phyloP scores from a whole-genome alignment of 2,113 vertebrate species.

The Epinephelus fuscoguttatus region DNA sequence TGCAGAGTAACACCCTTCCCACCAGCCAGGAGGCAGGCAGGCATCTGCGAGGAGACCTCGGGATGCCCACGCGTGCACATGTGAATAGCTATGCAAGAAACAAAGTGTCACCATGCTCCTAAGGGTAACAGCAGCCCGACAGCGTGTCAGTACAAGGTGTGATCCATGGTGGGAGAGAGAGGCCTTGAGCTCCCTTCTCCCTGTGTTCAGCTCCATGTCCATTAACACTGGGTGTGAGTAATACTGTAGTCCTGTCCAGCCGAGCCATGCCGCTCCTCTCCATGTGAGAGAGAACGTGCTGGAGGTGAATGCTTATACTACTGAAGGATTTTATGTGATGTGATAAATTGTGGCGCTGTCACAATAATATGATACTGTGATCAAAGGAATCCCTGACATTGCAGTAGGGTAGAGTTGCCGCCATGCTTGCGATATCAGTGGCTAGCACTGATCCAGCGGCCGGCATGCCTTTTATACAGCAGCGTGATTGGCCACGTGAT shows the following conservation, averaged over 20 bases:
- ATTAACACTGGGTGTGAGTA: constrained; percentile 51
- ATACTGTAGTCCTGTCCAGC: constrained; percentile 64
- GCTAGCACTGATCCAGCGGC: constrained; percentile 56
- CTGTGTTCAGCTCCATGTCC: constrained; percentile 55
- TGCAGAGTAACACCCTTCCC: constrained; percentile 56
- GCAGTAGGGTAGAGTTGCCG: constrained; percentile 67
- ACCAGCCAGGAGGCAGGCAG: constrained; percentile 35
- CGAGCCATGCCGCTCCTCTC: constrained; percentile 35
- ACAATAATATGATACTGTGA: constrained; percentile 81
- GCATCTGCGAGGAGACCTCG: constrained; percentile 62
- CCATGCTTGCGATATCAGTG: constrained; percentile 68
- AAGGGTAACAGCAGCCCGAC: constrained; percentile 62
- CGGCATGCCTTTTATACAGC: constrained; percentile 45
- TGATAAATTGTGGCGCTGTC: constrained; percentile 78
- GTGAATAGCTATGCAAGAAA: constrained; percentile 80
- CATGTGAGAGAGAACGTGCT: constrained; percentile 46
- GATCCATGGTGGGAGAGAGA: constrained; percentile 69
- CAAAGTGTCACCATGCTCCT: constrained; percentile 73
- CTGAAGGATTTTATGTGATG: constrained; percentile 80
- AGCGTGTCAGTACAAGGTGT: constrained; percentile 76
- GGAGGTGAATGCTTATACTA: constrained; percentile 66
- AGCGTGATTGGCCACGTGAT: constrained; percentile 67
- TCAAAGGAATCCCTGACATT: constrained; percentile 80
- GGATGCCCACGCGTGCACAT: constrained; percentile 66
- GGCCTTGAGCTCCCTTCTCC: constrained; percentile 52